Conservation (phyloP, 2,888 invertebrate species). For the Steinernema carpocapsae region DNA sequence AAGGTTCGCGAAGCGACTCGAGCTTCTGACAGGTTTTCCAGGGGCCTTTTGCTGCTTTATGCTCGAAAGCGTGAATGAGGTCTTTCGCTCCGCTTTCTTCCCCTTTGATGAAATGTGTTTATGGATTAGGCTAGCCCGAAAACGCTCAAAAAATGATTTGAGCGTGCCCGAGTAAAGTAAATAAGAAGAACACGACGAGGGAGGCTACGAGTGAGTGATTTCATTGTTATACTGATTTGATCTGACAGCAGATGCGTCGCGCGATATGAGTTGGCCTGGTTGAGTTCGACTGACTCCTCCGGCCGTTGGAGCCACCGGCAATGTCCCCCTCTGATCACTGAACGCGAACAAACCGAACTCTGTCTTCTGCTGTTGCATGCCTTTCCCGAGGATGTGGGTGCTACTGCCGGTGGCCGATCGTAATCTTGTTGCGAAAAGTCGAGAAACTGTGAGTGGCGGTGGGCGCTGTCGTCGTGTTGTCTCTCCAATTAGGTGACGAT, state of each 20-base stretch:
- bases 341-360: no score
- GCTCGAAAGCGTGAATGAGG: neutral
- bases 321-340: neutral
- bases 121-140: neutral
- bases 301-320: no score
- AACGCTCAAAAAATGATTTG: constrained; percentile 19
- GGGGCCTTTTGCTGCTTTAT: neutral
- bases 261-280: constrained; percentile 23
- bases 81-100: neutral
- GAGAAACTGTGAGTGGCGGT: no score
- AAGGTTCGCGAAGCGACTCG: neutral
- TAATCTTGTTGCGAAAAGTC: no score
- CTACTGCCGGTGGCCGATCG: neutral
- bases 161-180: neutral
- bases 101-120: neutral
- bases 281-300: neutral
- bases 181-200: neutral
- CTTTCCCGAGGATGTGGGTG: no score
- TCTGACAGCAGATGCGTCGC: constrained; percentile 14
- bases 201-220: constrained; percentile 24
- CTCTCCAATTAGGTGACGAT: no score
- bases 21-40: neutral
- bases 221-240: constrained; percentile 11
- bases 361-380: no score
- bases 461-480: no score